phyloP scores from a whole-genome alignment of 1,140 invertebrate species.

The Pomacea maculata region DNA sequence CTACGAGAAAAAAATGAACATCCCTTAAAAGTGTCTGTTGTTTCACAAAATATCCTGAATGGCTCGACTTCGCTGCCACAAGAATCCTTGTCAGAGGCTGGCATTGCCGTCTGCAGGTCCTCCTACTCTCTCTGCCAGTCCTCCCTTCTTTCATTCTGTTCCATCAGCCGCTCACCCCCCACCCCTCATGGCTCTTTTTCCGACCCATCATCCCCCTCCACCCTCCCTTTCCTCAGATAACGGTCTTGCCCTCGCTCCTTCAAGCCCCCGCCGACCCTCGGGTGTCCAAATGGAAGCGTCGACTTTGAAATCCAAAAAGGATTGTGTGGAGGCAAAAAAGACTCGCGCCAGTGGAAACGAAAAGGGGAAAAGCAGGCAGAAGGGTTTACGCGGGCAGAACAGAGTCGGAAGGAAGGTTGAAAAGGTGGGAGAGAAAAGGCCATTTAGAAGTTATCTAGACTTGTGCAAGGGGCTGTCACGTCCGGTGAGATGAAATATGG shows the following conservation, averaged over 20 bases:
- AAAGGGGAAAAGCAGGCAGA: too few relatives aligned
- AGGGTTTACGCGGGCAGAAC: too few relatives aligned
- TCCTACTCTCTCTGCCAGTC: not conserved
- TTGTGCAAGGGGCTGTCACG: slow-evolving; percentile 12
- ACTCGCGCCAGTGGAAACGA: too few relatives aligned
- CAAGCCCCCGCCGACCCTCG: not conserved
- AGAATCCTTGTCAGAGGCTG: too few relatives aligned
- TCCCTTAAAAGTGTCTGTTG: too few relatives aligned
- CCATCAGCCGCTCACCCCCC: not conserved
- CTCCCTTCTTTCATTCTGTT: not conserved
- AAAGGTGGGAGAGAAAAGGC: slow-evolving; percentile 14
- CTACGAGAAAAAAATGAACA: too few relatives aligned
- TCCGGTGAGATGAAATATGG: slow-evolving; percentile 11
- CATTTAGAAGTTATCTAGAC: slow-evolving; percentile 14
- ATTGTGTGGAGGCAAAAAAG: too few relatives aligned
- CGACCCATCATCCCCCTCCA: not conserved
- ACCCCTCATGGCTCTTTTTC: not conserved
- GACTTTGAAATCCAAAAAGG: too few relatives aligned
- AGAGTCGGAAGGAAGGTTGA: not conserved
- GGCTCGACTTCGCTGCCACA: too few relatives aligned
- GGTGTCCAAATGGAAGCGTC: too few relatives aligned
- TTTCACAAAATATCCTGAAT: too few relatives aligned
- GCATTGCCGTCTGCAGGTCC: not conserved
- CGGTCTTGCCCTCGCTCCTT: not conserved
- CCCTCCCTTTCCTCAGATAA: not conserved